A percentile compares a stretch with the other conserved stretches of the same genome.
These are phyloP conservation scores for Pangasius krempfi DNA, from an alignment of 2,797 vertebrate species.

Conservation along the genomic window DNA sequence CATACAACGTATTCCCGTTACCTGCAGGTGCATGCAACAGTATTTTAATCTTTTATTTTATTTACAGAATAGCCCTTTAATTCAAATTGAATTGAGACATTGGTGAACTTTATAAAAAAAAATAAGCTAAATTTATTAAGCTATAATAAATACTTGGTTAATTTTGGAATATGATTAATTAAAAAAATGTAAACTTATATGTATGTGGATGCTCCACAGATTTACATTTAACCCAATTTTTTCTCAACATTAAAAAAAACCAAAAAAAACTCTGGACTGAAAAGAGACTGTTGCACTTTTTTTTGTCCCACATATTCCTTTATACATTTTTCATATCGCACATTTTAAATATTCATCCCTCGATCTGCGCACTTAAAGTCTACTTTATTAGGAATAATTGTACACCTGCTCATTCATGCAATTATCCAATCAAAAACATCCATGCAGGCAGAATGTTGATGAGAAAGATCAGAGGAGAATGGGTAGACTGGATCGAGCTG, in stretches of 20 bases:
- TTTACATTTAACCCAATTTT: too few species aligned
- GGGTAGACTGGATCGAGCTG: not conserved
- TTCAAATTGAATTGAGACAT: not conserved
- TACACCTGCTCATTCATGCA: not conserved
- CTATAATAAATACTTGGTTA: not conserved
- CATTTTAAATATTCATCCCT: not conserved
- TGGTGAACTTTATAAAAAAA: not conserved
- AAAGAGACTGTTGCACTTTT: not conserved
- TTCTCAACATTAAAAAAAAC: too few species aligned
- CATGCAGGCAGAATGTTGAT: not conserved
- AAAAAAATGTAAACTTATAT: not conserved
- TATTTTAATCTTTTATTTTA: not conserved
- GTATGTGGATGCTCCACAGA: not conserved
- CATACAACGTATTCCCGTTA: not conserved
- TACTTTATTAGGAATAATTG: not conserved
- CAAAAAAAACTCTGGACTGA: not conserved
- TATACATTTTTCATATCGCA: not conserved
- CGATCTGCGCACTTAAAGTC: not conserved
- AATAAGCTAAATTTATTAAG: not conserved
- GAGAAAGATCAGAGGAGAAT: not conserved
- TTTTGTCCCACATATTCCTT: not conserved
- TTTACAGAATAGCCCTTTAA: not conserved
- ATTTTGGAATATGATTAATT: not conserved
- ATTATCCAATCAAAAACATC: not conserved
- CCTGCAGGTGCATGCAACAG: not conserved